Evolutionary conservation across 2,888 invertebrate genomes (phyloP).

Genomic region (Xestoiulus laeticollis): DNA sequence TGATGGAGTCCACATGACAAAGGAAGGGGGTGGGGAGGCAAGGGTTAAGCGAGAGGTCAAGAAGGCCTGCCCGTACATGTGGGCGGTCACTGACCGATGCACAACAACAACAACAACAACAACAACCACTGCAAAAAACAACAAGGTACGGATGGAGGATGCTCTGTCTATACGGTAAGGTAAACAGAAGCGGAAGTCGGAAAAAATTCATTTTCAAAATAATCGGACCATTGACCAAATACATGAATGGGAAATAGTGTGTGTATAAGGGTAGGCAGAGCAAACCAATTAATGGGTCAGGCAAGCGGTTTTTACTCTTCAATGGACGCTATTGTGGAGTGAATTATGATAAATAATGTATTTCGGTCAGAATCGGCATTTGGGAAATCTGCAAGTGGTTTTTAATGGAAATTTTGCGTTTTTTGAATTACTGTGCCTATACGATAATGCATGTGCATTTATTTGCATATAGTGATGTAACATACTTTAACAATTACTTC

Average conservation of each 20-base stretch:
- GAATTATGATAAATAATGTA: background rate
- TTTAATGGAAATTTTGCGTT: background rate
- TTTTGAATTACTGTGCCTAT: too few species aligned
- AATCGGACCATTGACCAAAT: constrained; percentile 36
- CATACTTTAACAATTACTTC: too few species aligned
- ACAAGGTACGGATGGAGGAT: background rate
- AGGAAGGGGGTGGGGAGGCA: constrained; percentile 43
- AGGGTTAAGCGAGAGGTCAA: constrained; percentile 41
- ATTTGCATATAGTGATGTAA: too few species aligned
- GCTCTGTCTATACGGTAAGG: background rate
- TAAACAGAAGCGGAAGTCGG: constrained; percentile 24
- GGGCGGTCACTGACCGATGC: constrained; percentile 34
- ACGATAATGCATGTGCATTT: too few species aligned
- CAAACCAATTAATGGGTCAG: constrained; percentile 14
- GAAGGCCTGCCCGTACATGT: constrained; percentile 18
- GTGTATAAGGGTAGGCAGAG: background rate
- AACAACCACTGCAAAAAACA: background rate
- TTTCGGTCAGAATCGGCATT: background rate
- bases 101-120: background rate
- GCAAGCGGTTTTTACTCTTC: background rate
- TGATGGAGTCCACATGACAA: constrained; percentile 31
- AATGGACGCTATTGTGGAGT: background rate
- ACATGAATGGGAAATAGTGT: background rate
- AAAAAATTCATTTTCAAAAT: background rate
- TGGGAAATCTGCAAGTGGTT: background rate